phyloP scores from a whole-genome alignment of 2,888 invertebrate species.

The Drosophila ochracea region DNA sequence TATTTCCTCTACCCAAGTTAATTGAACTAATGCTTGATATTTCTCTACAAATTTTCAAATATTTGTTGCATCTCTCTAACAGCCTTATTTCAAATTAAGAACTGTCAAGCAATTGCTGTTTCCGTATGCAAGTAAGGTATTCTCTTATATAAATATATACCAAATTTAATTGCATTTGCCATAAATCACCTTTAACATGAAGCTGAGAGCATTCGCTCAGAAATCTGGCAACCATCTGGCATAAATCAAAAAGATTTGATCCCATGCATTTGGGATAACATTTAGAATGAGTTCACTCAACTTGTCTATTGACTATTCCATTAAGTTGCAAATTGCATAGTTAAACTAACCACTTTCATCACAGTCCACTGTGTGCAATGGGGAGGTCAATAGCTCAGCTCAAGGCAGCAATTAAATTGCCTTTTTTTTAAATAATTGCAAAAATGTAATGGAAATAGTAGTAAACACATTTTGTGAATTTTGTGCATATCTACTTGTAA shows the following conservation, averaged over 20 bases:
- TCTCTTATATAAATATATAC: not conserved
- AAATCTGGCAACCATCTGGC: constrained; percentile 35
- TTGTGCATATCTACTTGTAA: constrained; percentile 44
- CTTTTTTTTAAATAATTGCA: constrained; percentile 62
- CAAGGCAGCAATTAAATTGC: constrained; percentile 69
- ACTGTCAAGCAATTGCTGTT: not conserved
- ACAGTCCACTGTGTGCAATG: not conserved
- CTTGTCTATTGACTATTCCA: constrained; percentile 45
- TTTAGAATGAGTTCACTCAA: constrained; percentile 17
- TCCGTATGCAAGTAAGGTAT: not conserved
- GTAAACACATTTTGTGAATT: constrained; percentile 54
- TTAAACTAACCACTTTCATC: constrained; percentile 27
- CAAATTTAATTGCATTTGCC: constrained; percentile 29
- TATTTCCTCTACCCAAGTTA: not conserved
- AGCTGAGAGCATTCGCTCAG: constrained; percentile 20
- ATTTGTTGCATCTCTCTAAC: not conserved
- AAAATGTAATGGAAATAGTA: constrained; percentile 54
- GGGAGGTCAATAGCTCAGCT: constrained; percentile 20
- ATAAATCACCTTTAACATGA: constrained; percentile 35
- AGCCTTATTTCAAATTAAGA: not conserved
- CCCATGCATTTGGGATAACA: constrained; percentile 26
- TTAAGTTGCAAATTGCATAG: constrained; percentile 56
- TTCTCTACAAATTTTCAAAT: not conserved
- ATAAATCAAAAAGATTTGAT: constrained; percentile 57
- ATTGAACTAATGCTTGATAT: not conserved